Conservation (phyloP, 2,113 vertebrate genomes). For the Rutilus rutilus region DNA sequence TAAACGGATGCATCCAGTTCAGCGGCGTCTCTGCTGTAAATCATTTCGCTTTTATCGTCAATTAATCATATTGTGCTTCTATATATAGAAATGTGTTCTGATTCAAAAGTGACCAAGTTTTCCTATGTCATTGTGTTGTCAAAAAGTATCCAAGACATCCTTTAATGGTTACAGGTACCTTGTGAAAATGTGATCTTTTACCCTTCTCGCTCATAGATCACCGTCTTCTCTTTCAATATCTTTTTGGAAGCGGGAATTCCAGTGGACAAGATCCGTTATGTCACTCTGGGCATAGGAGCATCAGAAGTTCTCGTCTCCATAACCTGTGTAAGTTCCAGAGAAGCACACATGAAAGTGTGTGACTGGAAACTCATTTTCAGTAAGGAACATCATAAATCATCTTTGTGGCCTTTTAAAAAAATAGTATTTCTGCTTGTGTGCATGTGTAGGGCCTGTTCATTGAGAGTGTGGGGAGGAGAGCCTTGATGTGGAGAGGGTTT, state of each 20-base stretch:
- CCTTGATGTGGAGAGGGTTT: slow-evolving; percentile 77
- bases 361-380: not conserved
- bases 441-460: slow-evolving; percentile 76
- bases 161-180: not conserved
- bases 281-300: slow-evolving; percentile 79
- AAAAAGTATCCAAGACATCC: not conserved
- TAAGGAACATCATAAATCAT: not conserved
- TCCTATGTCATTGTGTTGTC: not conserved
- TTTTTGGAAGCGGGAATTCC: slow-evolving; percentile 77
- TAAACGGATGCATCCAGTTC: slow-evolving; percentile 79
- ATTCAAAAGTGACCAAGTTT: not conserved
- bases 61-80: not conserved
- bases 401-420: not conserved
- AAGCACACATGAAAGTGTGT: not conserved
- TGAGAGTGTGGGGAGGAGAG: slow-evolving; percentile 78
- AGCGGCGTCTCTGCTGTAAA: slow-evolving; percentile 82
- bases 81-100: not conserved
- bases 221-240: slow-evolving; percentile 78
- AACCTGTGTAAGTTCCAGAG: slow-evolving; percentile 74
- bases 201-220: slow-evolving; percentile 72
- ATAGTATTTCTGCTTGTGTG: not conserved
- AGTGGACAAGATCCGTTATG: slow-evolving; percentile 72
- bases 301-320: slow-evolving; percentile 76
- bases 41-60: not conserved
- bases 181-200: not conserved